Percentiles rank a stretch among this genome's conserved stretches.
Conservation (phyloP, 2,888 invertebrate species). For the Drosophila infuscata region DNA sequence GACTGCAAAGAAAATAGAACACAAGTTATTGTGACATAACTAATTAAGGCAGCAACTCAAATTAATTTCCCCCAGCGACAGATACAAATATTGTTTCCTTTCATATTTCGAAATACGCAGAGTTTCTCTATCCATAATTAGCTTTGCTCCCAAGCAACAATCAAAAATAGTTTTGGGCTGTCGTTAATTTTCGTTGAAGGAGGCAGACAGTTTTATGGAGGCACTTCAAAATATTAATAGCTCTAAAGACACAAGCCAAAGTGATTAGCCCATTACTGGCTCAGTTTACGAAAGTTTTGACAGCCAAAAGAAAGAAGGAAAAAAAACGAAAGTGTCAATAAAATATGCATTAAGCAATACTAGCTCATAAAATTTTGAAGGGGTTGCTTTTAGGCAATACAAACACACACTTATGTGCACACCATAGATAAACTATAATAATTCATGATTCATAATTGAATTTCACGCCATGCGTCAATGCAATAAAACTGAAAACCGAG, state of each 20-base stretch:
- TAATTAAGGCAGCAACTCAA: slow-evolving; percentile 36
- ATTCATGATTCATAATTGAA: slow-evolving; percentile 76
- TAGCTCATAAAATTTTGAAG: slow-evolving; percentile 16
- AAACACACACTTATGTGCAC: not conserved
- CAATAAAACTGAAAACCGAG: slow-evolving; percentile 17
- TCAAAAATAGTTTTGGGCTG: slow-evolving; percentile 1
- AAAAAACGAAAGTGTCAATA: slow-evolving; percentile 41
- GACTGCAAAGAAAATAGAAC: slow-evolving; percentile 87
- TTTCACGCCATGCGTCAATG: slow-evolving; percentile 49
- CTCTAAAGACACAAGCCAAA: slow-evolving; percentile 24
- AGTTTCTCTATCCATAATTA: slow-evolving; percentile 17
- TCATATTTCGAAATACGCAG: not conserved
- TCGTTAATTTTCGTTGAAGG: slow-evolving; percentile 27
- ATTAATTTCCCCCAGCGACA: slow-evolving; percentile 3
- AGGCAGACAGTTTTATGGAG: slow-evolving; percentile 41
- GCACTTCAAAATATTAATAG: slow-evolving; percentile 46
- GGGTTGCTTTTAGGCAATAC: not conserved
- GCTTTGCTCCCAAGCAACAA: not conserved
- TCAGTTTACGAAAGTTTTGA: slow-evolving; percentile 41
- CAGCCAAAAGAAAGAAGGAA: slow-evolving; percentile 16
- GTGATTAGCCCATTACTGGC: slow-evolving; percentile 37
- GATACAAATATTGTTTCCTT: not conserved
- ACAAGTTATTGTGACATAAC: slow-evolving; percentile 17
- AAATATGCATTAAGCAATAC: slow-evolving; percentile 30
- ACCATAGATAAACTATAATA: slow-evolving; percentile 10